Conservation (phyloP, 2,113 vertebrate species). For the Microcebus murinus region DNA sequence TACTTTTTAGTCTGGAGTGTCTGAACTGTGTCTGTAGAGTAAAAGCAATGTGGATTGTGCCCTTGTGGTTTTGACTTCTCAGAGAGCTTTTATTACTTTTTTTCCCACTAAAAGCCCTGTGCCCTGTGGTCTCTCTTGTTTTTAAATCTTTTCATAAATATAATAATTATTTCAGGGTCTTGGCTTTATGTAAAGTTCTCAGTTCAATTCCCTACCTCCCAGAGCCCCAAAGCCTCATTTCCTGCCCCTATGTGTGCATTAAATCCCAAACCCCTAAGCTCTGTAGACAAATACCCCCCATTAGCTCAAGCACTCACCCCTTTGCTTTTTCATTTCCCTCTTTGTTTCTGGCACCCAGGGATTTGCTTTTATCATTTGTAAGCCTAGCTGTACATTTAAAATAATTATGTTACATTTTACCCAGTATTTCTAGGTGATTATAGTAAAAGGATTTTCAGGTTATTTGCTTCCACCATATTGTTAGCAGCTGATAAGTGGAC, state of each 20-base stretch:
- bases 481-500: constrained; percentile 35
- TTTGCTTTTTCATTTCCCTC: constrained; percentile 47
- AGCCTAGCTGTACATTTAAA: constrained; percentile 53
- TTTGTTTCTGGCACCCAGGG: constrained; percentile 59
- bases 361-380: constrained; percentile 68
- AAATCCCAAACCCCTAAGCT: constrained; percentile 23
- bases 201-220: constrained; percentile 29
- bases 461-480: constrained; percentile 39
- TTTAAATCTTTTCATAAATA: constrained; percentile 71
- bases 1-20: constrained; percentile 56
- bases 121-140: constrained; percentile 62
- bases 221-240: constrained; percentile 56
- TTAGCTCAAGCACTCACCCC: constrained; percentile 14
- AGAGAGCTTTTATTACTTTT: constrained; percentile 61
- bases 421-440: constrained; percentile 58
- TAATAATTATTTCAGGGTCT: constrained; percentile 59
- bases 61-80: constrained; percentile 61
- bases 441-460: constrained; percentile 63
- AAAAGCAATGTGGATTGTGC: constrained; percentile 52
- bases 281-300: constrained; percentile 41
- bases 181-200: constrained; percentile 53
- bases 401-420: constrained; percentile 66
- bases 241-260: constrained; percentile 41
- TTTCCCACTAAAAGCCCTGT: constrained; percentile 21
- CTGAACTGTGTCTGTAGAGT: constrained; percentile 44